These are phyloP conservation scores for Ophion obscuratus DNA, from an alignment of 2,888 invertebrate species.

Conservation along the genomic window DNA sequence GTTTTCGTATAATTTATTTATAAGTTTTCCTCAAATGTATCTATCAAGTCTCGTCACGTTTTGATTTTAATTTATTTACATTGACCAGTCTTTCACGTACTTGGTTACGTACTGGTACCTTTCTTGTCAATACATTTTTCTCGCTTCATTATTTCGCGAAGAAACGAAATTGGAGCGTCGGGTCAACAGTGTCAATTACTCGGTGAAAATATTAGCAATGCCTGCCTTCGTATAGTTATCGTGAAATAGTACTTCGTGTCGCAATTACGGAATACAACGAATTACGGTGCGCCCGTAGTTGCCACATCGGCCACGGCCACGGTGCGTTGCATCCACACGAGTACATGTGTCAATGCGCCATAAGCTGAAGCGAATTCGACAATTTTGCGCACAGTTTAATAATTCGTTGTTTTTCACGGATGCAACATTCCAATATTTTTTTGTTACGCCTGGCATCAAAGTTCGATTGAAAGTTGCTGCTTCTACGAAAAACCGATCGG, in stretches of 20 bases:
- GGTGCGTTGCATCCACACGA: no score
- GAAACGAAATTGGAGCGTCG: conserved; percentile 30
- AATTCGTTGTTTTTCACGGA: no score
- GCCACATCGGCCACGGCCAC: no score
- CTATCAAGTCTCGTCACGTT: neutral
- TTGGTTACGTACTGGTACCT: neutral
- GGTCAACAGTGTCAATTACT: conserved; percentile 68
- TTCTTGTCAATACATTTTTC: neutral
- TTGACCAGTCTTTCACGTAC: neutral
- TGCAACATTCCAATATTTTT: neutral
- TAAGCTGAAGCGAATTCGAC: neutral
- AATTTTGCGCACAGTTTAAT: neutral
- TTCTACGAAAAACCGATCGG: neutral
- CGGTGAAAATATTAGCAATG: conserved; percentile 67
- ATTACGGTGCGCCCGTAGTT: no score
- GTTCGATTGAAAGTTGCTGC: neutral
- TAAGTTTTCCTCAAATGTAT: neutral
- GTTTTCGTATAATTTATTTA: conserved; percentile 13
- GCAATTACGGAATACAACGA: neutral
- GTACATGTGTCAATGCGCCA: no score
- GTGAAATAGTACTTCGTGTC: conserved; percentile 1
- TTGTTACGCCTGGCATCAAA: neutral
- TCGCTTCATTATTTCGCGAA: neutral
- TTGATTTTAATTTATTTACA: neutral
- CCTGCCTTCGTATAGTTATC: conserved; percentile 43